Base-by-base conservation (phyloP, 1,140 invertebrate species). In the Listronotus oregonensis region DNA sequence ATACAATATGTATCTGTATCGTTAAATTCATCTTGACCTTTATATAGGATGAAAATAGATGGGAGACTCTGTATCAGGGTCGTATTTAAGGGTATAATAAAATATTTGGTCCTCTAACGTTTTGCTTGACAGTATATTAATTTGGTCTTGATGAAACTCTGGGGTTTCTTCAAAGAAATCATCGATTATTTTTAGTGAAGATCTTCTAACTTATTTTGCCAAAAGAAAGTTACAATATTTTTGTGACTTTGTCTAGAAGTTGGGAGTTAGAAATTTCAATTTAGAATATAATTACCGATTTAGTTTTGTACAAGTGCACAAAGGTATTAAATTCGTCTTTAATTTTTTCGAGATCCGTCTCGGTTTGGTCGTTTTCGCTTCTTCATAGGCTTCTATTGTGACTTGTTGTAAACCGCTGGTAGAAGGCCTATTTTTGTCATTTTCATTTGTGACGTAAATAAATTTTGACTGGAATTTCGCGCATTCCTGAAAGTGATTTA, bases 231-330 rank as follows among this genome's bases (percentile, higher is more conserved):
- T 11, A 59, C n/a, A 42, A 66, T 60, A 32, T 66, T 60, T 54
- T 66, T 59, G 59, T 27, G 14, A 10, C 11, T 52, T 59, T 52
- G 21, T 66, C 56, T 54, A 66, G 32, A 34, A 66, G 32, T 17
- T 66, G 55, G 6, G 31, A 8, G 39, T 66, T 60, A 11, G 47
- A 59, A 52, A 34, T 43, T 52, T 60, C 40, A 32, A 66, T 54
- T 66, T 66, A 54, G 9, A 49, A 66, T 57, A 59, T 55, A 18
- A 52, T 66, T 42, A 66, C 3, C 6, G 56, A 66, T 59, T 56
- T 59, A 11, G 49, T 52, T 60, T 39, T 44, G 32, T 57, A 64
- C 15, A 31, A 6, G 21, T 14, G 9, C 18, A 11, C 37, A 54
- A 63, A 40, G 14, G 21, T 54, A 37, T 55, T 42, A 64, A 40